Conservation (phyloP, 2,797 vertebrate genomes). For the Furcifer pardalis region DNA sequence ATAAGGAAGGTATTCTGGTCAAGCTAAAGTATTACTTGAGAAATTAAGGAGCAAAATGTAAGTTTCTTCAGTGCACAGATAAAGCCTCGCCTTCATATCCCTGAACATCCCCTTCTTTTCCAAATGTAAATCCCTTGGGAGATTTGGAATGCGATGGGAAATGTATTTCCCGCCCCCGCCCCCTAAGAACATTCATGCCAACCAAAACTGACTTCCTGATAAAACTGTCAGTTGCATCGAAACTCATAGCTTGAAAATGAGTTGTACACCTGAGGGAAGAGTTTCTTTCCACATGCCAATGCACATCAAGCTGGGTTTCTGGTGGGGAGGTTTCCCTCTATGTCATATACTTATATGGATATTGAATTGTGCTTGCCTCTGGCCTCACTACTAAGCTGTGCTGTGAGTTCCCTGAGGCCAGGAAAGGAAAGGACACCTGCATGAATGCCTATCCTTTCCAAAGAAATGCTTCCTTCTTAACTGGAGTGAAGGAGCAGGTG, state of each 20-base stretch:
- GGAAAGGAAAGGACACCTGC: not conserved
- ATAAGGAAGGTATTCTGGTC: not conserved
- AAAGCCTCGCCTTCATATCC: not conserved
- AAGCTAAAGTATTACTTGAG: not conserved
- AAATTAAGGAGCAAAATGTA: not conserved
- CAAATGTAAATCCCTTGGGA: not conserved
- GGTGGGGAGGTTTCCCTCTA: not conserved
- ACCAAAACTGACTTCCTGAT: constrained; percentile 31
- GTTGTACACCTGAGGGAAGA: constrained; percentile 17
- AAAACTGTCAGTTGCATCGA: constrained; percentile 28
- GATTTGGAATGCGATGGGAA: constrained; percentile 6
- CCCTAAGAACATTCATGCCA: constrained; percentile 5
- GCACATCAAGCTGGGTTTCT: not conserved
- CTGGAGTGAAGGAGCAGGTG: not conserved
- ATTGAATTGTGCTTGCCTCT: not conserved
- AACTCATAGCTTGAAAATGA: not conserved
- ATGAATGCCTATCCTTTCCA: not conserved
- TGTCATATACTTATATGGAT: not conserved
- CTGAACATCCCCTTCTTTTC: constrained; percentile 11
- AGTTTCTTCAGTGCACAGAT: not conserved
- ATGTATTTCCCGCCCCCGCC: too few species aligned
- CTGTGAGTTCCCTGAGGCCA: not conserved
- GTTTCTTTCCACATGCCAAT: constrained; percentile 15
- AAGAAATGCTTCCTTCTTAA: not conserved
- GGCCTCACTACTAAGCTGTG: not conserved